Percentiles rank a stretch among this genome's conserved stretches.
These are phyloP conservation scores for Euspilapteryx auroguttella DNA, from an alignment of 2,888 invertebrate genomes.

Conservation along the genomic window DNA sequence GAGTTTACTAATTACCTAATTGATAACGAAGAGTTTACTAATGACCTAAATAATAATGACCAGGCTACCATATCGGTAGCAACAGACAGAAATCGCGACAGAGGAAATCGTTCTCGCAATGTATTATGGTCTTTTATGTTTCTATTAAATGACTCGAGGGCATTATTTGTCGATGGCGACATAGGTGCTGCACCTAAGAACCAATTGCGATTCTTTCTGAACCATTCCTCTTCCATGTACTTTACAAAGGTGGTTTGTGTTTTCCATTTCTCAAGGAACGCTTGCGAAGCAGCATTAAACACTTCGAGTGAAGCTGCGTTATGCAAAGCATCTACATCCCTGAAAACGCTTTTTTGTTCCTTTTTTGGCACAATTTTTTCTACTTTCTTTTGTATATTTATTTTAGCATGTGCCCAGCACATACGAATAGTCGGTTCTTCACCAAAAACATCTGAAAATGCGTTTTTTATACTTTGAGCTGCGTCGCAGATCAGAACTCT, in stretches of 20 bases:
- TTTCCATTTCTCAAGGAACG: conserved; percentile 5
- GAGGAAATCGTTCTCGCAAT: conserved; percentile 6
- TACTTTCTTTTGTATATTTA: conserved; percentile 5
- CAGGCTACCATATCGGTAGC: conserved; percentile 6
- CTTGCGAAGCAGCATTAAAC: conserved; percentile 7
- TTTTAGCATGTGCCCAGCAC: conserved; percentile 8
- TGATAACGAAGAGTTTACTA: too few species aligned
- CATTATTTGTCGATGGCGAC: conserved; percentile 5
- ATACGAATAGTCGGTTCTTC: conserved; percentile 5
- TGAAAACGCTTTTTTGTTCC: conserved; percentile 6
- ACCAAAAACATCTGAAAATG: conserved; percentile 6
- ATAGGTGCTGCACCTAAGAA: conserved; percentile 7
- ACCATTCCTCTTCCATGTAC: conserved; percentile 8
- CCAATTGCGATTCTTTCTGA: conserved; percentile 7
- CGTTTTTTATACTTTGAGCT: conserved; percentile 4
- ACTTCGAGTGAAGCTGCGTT: conserved; percentile 6
- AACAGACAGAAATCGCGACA: conserved; percentile 7
- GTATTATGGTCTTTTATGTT: conserved; percentile 8
- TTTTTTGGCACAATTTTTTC: conserved; percentile 5
- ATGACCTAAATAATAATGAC: too few species aligned
- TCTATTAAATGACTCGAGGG: conserved; percentile 8
- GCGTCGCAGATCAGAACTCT: conserved; percentile 5
- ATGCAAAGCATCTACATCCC: conserved; percentile 7
- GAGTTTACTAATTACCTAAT: conserved; percentile 6
- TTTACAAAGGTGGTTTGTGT: conserved; percentile 7